These are phyloP conservation scores for Montipora capricornis DNA, from an alignment of 64 coral and sea anemone genomes.

Conservation along the genomic window DNA sequence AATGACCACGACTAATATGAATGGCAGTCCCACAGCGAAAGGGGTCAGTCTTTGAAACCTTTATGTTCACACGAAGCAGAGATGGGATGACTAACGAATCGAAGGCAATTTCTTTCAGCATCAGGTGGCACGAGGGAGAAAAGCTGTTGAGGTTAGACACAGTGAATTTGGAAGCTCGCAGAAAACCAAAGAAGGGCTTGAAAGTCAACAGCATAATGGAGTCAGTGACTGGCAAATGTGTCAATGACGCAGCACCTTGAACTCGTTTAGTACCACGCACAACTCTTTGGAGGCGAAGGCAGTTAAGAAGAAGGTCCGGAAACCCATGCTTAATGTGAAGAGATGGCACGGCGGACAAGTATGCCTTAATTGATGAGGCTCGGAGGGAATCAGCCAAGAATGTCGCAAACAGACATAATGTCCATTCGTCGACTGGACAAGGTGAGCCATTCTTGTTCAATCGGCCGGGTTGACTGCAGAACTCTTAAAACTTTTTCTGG, in stretches of 20 bases:
- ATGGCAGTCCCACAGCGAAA: neutral
- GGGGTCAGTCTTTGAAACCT: neutral
- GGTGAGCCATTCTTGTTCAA: neutral
- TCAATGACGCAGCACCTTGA: neutral
- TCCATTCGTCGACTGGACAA: slow-evolving; percentile 33
- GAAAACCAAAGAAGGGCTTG: neutral
- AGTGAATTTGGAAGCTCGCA: neutral
- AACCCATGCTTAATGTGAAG: slow-evolving; percentile 24
- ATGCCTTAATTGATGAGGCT: slow-evolving; percentile 13
- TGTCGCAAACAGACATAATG: slow-evolving; percentile 22
- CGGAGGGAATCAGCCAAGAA: neutral
- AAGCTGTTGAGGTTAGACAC: neutral
- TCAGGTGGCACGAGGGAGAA: neutral
- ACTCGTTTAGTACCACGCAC: slow-evolving; percentile 19
- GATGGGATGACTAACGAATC: neutral
- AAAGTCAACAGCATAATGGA: neutral
- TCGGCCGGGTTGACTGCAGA: slow-evolving; percentile 24
- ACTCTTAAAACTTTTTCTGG: slow-evolving; percentile 39
- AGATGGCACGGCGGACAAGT: slow-evolving; percentile 12
- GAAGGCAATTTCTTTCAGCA: neutral
- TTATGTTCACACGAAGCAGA: neutral
- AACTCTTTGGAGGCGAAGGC: slow-evolving; percentile 22
- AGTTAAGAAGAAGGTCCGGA: neutral
- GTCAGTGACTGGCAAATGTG: neutral
- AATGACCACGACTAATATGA: neutral